Conservation (phyloP, 2,113 vertebrate species). For the Macrotus californicus region DNA sequence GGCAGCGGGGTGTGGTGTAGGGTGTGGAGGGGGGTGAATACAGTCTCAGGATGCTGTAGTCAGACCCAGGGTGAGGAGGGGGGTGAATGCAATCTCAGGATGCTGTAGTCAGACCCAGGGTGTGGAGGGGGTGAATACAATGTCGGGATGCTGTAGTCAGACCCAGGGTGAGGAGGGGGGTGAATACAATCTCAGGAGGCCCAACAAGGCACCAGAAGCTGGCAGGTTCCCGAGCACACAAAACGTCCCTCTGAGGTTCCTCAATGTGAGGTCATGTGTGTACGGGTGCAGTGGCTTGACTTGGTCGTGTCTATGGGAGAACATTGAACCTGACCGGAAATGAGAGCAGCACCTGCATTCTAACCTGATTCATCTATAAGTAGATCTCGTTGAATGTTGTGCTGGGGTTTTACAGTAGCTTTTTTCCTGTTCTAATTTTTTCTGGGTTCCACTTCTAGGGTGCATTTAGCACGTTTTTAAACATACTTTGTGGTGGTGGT, state of each 20-base stretch:
- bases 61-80: not conserved
- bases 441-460: not conserved
- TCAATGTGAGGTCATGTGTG: fast-evolving
- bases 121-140: too few species aligned
- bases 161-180: not conserved
- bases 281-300: fast-evolving
- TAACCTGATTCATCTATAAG: fast-evolving
- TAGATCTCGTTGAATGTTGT: not conserved
- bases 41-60: too few species aligned
- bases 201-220: fast-evolving
- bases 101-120: too few species aligned
- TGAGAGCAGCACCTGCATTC: not conserved
- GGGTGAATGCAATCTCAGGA: too few species aligned
- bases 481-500: fast-evolving
- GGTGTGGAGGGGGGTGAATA: too few species aligned
- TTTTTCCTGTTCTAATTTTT: not conserved
- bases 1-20: not conserved
- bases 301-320: not conserved
- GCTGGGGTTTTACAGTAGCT: not conserved
- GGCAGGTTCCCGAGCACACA: not conserved
- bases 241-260: fast-evolving
- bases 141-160: too few species aligned
- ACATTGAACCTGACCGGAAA: fast-evolving
- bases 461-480: not conserved
- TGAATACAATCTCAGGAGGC: too few species aligned